phyloP scores from a whole-genome alignment of 2,113 vertebrate species.

The Thamnophis sirtalis region DNA sequence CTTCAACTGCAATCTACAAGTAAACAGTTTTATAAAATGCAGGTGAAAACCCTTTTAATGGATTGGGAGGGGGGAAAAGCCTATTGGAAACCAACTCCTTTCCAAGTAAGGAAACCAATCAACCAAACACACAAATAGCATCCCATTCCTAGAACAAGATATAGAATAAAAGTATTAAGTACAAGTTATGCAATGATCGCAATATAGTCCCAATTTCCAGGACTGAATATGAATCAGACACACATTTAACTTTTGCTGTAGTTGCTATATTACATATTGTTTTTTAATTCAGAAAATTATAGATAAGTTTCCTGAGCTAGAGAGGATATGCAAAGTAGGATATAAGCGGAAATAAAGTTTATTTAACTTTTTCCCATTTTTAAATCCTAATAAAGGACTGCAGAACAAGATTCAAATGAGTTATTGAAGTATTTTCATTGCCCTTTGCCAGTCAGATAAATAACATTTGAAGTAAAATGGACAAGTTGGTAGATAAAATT shows the following conservation, averaged over 20 bases:
- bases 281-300: neutral
- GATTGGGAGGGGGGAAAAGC: rapidly evolving
- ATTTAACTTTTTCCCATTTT: neutral
- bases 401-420: neutral
- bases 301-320: neutral
- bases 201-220: neutral
- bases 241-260: neutral
- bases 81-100: neutral
- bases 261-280: neutral
- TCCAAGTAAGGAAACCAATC: neutral
- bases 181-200: neutral
- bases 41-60: slow-evolving; percentile 13
- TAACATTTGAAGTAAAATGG: neutral
- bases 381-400: neutral
- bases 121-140: neutral
- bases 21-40: slow-evolving; percentile 26
- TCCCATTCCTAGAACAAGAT: neutral
- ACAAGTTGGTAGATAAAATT: neutral
- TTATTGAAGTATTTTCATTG: neutral
- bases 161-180: neutral
- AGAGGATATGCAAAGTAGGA: neutral
- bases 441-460: neutral
- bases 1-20: slow-evolving; percentile 90
- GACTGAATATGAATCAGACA: neutral
- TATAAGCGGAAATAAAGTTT: neutral